These are phyloP conservation scores for Monochamus saltuarius DNA, from an alignment of 1,140 invertebrate species.

Conservation along the genomic window DNA sequence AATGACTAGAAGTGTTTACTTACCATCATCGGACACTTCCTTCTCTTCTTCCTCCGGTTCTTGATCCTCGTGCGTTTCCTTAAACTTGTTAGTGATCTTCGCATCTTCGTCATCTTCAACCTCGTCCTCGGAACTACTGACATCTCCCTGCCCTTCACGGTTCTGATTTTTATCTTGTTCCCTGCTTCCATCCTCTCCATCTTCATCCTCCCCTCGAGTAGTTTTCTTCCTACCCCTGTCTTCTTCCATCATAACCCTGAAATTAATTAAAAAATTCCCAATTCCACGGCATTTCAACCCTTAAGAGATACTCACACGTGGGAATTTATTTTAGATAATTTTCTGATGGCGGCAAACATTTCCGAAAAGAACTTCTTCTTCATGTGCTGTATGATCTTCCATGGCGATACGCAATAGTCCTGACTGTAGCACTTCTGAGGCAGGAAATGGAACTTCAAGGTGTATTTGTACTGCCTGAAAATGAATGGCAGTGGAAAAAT, in stretches of 20 bases:
- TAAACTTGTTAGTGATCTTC: conserved; percentile 59
- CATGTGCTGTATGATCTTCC: conserved; percentile 68
- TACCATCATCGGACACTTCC: conserved; percentile 50
- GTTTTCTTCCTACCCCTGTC: conserved; percentile 48
- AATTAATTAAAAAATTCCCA: conserved; percentile 5
- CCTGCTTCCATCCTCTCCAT: conserved; percentile 60
- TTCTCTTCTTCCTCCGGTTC: conserved; percentile 76
- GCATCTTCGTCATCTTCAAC: conserved; percentile 61
- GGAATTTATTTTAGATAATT: conserved; percentile 42
- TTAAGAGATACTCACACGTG: conserved; percentile 35
- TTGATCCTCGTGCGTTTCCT: conserved; percentile 74
- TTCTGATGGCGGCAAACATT: conserved; percentile 58
- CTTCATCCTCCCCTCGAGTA: conserved; percentile 43
- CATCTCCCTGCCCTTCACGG: conserved; percentile 43
- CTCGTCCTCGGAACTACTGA: conserved; percentile 63
- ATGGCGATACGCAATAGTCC: conserved; percentile 69
- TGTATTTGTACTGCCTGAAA: conserved; percentile 55
- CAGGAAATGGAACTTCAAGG: conserved; percentile 71
- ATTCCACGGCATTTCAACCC: background rate
- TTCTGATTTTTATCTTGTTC: conserved; percentile 33
- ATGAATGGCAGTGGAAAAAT: background rate
- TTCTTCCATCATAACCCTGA: conserved; percentile 43
- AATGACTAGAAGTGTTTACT: conserved; percentile 7
- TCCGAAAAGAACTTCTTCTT: conserved; percentile 64
- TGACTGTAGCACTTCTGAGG: conserved; percentile 70